phyloP scores from a whole-genome alignment of 2,888 invertebrate species.

The Limenitis camilla region DNA sequence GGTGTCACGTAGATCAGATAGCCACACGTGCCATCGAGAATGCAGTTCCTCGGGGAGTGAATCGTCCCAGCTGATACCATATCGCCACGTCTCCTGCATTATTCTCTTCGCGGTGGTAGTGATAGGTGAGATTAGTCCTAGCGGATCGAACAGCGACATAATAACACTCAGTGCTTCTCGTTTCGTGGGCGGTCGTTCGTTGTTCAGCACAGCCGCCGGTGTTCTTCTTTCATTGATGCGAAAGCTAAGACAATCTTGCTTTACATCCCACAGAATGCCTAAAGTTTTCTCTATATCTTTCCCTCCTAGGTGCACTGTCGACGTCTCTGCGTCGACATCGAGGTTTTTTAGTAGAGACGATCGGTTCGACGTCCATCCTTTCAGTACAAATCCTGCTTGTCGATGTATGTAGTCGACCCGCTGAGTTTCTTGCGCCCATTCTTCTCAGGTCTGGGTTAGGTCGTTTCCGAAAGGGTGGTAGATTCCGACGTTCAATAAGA shows the following conservation, averaged over 20 bases:
- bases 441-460: too few relatives aligned
- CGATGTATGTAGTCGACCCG: not conserved
- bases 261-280: too few relatives aligned
- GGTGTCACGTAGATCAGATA: too few relatives aligned
- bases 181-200: not conserved
- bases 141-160: slow-evolving; percentile 10
- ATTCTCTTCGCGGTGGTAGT: slow-evolving; percentile 2
- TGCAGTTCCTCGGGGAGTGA: too few relatives aligned
- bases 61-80: slow-evolving; percentile 7
- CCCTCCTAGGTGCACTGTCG: not conserved
- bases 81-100: slow-evolving; percentile 9
- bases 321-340: too few relatives aligned
- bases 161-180: slow-evolving; percentile 1
- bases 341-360: not conserved
- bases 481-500: too few relatives aligned
- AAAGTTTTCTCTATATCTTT: not conserved
- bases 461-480: too few relatives aligned
- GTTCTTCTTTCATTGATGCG: not conserved
- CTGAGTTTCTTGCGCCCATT: too few relatives aligned
- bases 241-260: too few relatives aligned
- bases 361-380: not conserved
- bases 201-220: not conserved
- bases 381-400: not conserved
- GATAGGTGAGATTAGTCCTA: slow-evolving; percentile 4
- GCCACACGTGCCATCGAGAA: too few relatives aligned